Evolutionary conservation across 2,113 vertebrate species (phyloP), one percentile per base, ranked within the genome.

Genomic region (Alosa alosa): DNA sequence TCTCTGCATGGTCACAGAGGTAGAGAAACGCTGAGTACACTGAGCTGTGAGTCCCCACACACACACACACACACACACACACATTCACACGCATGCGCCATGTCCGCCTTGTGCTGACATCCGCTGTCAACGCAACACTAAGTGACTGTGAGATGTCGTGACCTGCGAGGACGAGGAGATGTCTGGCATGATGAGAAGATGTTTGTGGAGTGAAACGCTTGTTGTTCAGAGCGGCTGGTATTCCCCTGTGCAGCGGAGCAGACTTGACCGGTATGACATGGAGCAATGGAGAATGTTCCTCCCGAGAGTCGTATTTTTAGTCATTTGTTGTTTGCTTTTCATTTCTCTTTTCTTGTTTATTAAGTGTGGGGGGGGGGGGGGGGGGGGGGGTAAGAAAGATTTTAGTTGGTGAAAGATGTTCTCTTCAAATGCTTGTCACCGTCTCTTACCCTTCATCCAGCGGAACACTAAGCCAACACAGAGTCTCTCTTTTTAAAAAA

Each of bases 51-150:
- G 83, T 50, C 83, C 20, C 31, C 31, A 31, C 50, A 36, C 55
- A 60, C 17, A 60, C 36, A 20, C 6, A 83, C 83, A 83, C 82
- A 83, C 50, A 60, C 82, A 83, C 82, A 60, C 52, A 60, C 82
- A 60, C 83, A 84, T 8, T 41, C 83, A 44, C 22, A 72, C 41
- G 20, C 52, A 36, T 60, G 45, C n/a, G 10, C 39, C 68, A 78
- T 47, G 41, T 68, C 39, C 22, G 4, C 60, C 44, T 78, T 15
- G 10, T 39, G 72, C 25, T 41, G 72, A 41, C 31, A 39, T 78
- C 31, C 36, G 13, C 72, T 78, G 72, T 78, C 25, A 78, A 78
- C 31, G 25, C 10, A 39, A 41, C 72, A 39, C 10, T 15, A 15
- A 44, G n/a, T n/a, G 52, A 45, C 81, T 31, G 68, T 82, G 75